Conservation (phyloP, 1,140 invertebrate species). For the Macrobrachium nipponense region DNA sequence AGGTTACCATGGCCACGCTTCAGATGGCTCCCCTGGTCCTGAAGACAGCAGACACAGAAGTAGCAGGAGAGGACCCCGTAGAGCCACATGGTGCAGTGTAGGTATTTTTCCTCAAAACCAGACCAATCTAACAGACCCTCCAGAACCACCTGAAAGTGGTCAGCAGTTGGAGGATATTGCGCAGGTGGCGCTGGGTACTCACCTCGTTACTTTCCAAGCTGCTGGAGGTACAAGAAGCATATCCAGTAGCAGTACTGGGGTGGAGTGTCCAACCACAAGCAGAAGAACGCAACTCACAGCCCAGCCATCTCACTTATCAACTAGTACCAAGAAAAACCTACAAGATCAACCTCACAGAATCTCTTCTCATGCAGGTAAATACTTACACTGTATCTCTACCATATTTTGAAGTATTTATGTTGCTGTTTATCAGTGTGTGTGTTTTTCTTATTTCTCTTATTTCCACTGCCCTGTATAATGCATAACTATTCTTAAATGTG, state of each 20-base stretch:
- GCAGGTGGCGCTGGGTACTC: constrained; percentile 22
- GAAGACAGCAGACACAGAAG: background rate
- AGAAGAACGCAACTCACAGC: background rate
- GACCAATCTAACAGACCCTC: background rate
- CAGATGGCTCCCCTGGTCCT: background rate
- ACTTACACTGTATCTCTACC: background rate
- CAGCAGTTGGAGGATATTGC: background rate
- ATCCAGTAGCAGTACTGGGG: background rate
- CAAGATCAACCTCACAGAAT: constrained; percentile 16
- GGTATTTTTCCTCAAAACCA: constrained; percentile 20
- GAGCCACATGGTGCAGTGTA: constrained; percentile 35
- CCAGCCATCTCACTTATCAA: background rate
- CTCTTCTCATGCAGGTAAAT: constrained; percentile 19
- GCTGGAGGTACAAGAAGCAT: background rate
- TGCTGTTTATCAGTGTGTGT: too few species aligned
- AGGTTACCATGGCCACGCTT: constrained; percentile 8
- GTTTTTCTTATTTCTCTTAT: too few species aligned
- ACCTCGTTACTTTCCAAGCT: constrained; percentile 34
- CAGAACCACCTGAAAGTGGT: background rate
- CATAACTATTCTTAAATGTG: too few species aligned
- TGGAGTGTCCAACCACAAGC: background rate
- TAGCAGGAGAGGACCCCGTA: constrained; percentile 22
- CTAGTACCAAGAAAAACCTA: background rate
- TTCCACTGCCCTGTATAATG: too few species aligned
- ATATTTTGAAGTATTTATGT: too few species aligned